These are phyloP conservation scores for Myopa tessellatipennis DNA, from an alignment of 2,888 invertebrate genomes.

Conservation along the genomic window DNA sequence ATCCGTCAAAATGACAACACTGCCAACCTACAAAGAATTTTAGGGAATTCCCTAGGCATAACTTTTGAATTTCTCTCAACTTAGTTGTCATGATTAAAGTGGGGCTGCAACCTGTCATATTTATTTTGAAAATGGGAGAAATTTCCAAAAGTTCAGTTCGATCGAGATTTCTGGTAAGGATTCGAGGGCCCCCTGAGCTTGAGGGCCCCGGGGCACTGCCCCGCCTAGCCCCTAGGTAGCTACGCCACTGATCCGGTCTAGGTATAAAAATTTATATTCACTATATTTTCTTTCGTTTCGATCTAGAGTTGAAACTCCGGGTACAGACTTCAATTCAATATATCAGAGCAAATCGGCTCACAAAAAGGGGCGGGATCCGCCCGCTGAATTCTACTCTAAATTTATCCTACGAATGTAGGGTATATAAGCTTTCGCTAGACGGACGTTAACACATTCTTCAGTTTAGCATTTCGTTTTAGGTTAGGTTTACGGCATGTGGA, in stretches of 20 bases:
- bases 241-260: constrained; percentile 11
- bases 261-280: too few relatives aligned
- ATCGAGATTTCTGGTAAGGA: constrained; percentile 4
- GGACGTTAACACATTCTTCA: too few relatives aligned
- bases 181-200: background rate
- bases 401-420: too few relatives aligned
- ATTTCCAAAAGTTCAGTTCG: constrained; percentile 6
- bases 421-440: too few relatives aligned
- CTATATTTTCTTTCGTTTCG: too few relatives aligned
- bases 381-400: too few relatives aligned
- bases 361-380: too few relatives aligned
- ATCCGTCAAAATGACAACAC: constrained; percentile 9
- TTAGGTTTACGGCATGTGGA: too few relatives aligned
- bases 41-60: background rate
- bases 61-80: constrained; percentile 4
- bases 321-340: too few relatives aligned
- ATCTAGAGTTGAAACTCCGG: too few relatives aligned
- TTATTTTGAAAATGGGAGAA: constrained; percentile 6
- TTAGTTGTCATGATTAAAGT: constrained; percentile 2
- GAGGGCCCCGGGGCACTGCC: background rate
- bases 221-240: background rate
- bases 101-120: background rate
- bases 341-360: too few relatives aligned
- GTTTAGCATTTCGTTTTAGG: too few relatives aligned
- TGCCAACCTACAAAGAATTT: constrained; percentile 6